Conservation (phyloP, 2,888 invertebrate genomes). For the Taenaris catops region DNA sequence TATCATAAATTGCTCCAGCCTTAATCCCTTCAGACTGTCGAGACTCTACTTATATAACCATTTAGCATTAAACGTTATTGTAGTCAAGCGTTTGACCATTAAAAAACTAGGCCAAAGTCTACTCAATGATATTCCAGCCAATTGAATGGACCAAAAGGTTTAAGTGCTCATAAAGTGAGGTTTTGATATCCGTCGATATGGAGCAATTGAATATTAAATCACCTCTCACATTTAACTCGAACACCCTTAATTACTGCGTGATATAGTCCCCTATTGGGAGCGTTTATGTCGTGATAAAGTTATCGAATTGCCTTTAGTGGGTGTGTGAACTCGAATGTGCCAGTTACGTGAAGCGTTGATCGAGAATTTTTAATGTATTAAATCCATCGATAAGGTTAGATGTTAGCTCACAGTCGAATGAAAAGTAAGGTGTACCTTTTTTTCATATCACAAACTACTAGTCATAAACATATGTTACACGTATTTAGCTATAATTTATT, state of each 20-base stretch:
- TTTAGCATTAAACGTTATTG: too few species aligned
- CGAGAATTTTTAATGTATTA: neutral
- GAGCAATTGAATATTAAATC: conserved; percentile 7
- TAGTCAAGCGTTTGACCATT: too few species aligned
- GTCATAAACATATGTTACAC: too few species aligned
- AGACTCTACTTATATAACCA: too few species aligned
- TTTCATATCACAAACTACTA: too few species aligned
- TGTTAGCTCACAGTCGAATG: too few species aligned
- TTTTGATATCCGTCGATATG: conserved; percentile 6
- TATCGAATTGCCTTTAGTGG: conserved; percentile 1
- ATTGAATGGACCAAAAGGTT: neutral
- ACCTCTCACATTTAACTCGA: conserved; percentile 6
- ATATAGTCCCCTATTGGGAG: conserved; percentile 7
- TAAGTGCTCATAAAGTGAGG: conserved; percentile 3
- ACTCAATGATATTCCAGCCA: neutral
- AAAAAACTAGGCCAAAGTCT: too few species aligned
- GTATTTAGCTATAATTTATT: too few species aligned
- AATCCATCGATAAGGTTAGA: too few species aligned
- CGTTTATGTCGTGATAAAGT: conserved; percentile 9
- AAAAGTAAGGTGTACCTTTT: too few species aligned
- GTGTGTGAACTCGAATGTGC: neutral
- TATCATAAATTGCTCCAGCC: too few species aligned
- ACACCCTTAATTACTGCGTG: conserved; percentile 8
- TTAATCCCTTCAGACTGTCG: too few species aligned
- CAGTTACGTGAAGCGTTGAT: neutral